Percentiles rank a stretch among this genome's conserved stretches.
Conservation (phyloP, 2,888 invertebrate species). For the Boloria euphrosyne region DNA sequence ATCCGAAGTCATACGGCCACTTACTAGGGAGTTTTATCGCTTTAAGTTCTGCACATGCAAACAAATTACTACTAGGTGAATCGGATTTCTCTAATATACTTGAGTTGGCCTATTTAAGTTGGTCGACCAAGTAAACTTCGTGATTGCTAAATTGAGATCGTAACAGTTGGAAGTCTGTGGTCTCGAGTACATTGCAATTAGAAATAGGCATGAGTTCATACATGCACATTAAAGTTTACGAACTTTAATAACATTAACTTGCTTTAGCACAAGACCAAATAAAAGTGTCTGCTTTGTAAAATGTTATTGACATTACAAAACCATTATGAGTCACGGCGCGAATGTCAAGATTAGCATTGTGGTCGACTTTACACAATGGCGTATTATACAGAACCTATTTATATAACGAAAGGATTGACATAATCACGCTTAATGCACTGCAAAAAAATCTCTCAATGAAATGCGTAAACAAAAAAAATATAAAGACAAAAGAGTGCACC, state of each 20-base stretch:
- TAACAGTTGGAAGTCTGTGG: constrained; percentile 41
- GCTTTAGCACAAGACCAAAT: constrained; percentile 30
- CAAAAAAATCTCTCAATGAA: constrained; percentile 28
- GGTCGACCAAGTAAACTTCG: constrained; percentile 42
- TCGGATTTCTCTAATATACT: constrained; percentile 40
- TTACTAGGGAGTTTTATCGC: constrained; percentile 31
- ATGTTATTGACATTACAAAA: constrained; percentile 36
- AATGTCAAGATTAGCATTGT: constrained; percentile 38
- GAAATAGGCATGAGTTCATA: constrained; percentile 40
- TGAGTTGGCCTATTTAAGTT: constrained; percentile 44
- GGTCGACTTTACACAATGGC: constrained; percentile 26
- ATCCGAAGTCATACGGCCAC: constrained; percentile 28
- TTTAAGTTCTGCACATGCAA: constrained; percentile 35
- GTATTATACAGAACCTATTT: constrained; percentile 19
- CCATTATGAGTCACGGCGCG: constrained; percentile 33
- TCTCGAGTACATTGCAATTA: constrained; percentile 42
- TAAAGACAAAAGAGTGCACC: constrained; percentile 39
- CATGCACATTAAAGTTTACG: constrained; percentile 33
- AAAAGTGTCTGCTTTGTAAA: constrained; percentile 28
- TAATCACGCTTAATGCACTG: constrained; percentile 31
- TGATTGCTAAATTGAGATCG: constrained; percentile 46
- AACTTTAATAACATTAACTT: constrained; percentile 38
- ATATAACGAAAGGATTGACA: constrained; percentile 22
- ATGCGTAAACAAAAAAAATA: constrained; percentile 35
- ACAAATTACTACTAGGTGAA: constrained; percentile 37